phyloP scores from a whole-genome alignment of 2,113 vertebrate species.

The Leptobrachium leishanense region DNA sequence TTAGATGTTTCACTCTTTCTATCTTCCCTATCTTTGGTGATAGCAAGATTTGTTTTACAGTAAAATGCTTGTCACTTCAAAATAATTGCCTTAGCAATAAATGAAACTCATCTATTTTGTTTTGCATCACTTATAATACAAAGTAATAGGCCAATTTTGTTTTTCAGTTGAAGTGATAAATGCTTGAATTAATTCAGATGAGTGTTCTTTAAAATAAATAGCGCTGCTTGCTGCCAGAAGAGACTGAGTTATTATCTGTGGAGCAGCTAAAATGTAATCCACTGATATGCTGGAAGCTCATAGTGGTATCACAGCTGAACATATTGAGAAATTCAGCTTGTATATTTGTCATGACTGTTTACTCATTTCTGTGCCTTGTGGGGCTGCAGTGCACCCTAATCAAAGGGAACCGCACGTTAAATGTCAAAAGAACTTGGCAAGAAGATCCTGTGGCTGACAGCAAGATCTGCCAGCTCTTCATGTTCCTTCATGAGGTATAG shows the following conservation, averaged over 20 bases:
- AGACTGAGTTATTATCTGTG: conserved; percentile 32
- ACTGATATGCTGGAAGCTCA: conserved; percentile 33
- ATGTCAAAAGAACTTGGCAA: no score
- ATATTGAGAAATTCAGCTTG: conserved; percentile 24
- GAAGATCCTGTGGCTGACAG: no score
- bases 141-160: conserved; percentile 35
- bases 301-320: conserved; percentile 27
- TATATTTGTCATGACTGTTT: conserved; percentile 11
- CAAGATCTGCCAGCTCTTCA: no score
- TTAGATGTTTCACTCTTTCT: conserved; percentile 14
- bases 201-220: conserved; percentile 46
- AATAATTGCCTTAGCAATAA: conserved; percentile 39
- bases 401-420: no score
- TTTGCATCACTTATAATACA: conserved; percentile 27
- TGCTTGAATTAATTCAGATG: conserved; percentile 44
- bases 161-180: conserved; percentile 43
- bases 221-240: conserved; percentile 25
- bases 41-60: conserved; percentile 36
- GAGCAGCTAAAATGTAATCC: conserved; percentile 28
- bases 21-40: conserved; percentile 24
- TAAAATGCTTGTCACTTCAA: conserved; percentile 41
- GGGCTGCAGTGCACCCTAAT: no score
- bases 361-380: background rate
- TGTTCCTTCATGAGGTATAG: no score
- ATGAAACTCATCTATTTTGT: conserved; percentile 41